A percentile compares a stretch with the other conserved stretches of the same genome.
Conservation (phyloP, 2,888 invertebrate species). For the Acrobasis suavella region DNA sequence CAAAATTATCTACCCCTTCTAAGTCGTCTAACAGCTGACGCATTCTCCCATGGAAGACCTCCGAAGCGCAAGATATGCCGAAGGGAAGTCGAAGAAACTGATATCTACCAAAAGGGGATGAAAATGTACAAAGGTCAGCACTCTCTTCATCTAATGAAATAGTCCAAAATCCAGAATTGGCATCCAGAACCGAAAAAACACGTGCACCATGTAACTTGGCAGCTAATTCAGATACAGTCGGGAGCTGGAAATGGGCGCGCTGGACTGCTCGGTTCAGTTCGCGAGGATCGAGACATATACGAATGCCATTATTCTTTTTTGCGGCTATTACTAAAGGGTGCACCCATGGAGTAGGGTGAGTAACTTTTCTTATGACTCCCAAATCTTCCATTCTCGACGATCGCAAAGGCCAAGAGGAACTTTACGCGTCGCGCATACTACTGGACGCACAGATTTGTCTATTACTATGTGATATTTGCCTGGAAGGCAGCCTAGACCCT, state of each 20-base stretch:
- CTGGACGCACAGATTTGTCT: slow-evolving; percentile 24
- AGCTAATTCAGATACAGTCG: too few species aligned
- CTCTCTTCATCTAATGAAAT: neutral
- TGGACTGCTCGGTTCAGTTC: too few species aligned
- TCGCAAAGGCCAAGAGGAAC: slow-evolving; percentile 18
- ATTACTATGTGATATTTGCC: slow-evolving; percentile 29
- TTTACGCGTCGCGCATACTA: slow-evolving; percentile 27
- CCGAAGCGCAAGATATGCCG: slow-evolving; percentile 4
- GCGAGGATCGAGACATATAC: too few species aligned
- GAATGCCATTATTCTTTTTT: too few species aligned
- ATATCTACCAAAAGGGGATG: neutral
- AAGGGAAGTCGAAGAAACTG: neutral
- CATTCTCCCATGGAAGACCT: slow-evolving; percentile 18
- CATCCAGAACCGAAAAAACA: neutral
- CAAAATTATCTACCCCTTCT: neutral
- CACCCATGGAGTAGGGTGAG: too few species aligned
- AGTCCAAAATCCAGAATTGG: slow-evolving; percentile 1
- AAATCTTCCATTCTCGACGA: too few species aligned
- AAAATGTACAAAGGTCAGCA: neutral
- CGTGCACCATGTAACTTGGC: too few species aligned
- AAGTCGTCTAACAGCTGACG: slow-evolving; percentile 17
- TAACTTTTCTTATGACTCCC: too few species aligned
- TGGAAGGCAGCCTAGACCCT: slow-evolving; percentile 27
- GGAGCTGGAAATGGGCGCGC: too few species aligned
- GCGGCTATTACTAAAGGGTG: too few species aligned